phyloP scores from a whole-genome alignment of 2,888 invertebrate genomes.

The Catocala nupta region DNA sequence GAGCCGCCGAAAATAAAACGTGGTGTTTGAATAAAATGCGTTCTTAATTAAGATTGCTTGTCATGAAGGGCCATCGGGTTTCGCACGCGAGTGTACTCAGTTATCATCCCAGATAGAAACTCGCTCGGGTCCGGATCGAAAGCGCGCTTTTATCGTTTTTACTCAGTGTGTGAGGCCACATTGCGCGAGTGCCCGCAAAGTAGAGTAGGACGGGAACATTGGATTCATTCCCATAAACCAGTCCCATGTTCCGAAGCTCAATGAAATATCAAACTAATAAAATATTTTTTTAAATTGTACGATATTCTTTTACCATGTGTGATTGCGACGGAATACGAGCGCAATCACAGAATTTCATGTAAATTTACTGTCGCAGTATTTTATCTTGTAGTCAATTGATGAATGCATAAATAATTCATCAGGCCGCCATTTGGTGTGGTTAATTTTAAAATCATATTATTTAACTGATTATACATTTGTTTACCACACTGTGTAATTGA shows the following conservation, averaged over 20 bases:
- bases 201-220: constrained; percentile 60
- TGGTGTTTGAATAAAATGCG: constrained; percentile 23
- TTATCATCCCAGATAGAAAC: constrained; percentile 78
- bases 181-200: constrained; percentile 58
- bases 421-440: not conserved
- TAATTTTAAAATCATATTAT: constrained; percentile 9
- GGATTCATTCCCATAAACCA: constrained; percentile 48
- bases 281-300: no score
- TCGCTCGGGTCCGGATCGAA: constrained; percentile 79
- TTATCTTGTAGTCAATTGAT: no score
- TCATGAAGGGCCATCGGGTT: constrained; percentile 52
- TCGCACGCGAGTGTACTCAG: constrained; percentile 62
- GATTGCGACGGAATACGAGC: no score
- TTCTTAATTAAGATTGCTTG: constrained; percentile 36
- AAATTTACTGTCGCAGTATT: no score
- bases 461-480: not conserved
- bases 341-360: no score
- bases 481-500: not conserved
- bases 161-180: constrained; percentile 61
- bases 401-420: no score
- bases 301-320: no score
- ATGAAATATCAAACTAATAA: no score
- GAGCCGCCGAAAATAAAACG: constrained; percentile 14
- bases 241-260: constrained; percentile 16
- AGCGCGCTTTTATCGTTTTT: constrained; percentile 79